phyloP scores from a whole-genome alignment of 2,797 vertebrate species.

The Tapera naevia region DNA sequence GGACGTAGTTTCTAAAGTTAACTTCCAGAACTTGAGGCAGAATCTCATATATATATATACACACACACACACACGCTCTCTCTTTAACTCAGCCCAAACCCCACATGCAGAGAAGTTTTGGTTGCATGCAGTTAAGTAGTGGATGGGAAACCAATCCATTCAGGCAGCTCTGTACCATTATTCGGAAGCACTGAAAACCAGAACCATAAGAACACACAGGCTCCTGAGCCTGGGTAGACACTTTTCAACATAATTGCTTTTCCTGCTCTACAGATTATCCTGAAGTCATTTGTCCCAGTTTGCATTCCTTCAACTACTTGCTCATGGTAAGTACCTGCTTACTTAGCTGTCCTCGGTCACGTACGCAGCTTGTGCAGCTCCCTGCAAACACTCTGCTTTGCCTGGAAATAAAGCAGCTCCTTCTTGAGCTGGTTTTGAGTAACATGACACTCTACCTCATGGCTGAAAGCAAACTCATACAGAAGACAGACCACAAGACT shows the following conservation, averaged over 20 bases:
- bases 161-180: background rate
- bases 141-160: background rate
- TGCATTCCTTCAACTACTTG: constrained; percentile 45
- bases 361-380: constrained; percentile 11
- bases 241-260: background rate
- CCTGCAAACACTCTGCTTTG: background rate
- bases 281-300: constrained; percentile 21
- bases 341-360: constrained; percentile 51
- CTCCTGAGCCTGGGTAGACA: background rate
- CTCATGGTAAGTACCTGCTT: constrained; percentile 46
- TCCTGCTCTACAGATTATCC: background rate
- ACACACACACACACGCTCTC: background rate
- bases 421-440: background rate
- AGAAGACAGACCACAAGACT: background rate
- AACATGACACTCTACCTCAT: background rate
- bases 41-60: background rate
- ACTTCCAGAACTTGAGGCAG: background rate
- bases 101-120: background rate
- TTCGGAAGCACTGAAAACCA: background rate
- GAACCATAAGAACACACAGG: background rate
- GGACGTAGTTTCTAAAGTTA: background rate
- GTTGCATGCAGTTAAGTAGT: background rate
- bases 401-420: background rate
- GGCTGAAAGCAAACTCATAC: background rate
- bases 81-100: background rate